These are phyloP conservation scores for Erpornis zantholeuca DNA, from an alignment of 2,113 vertebrate species.

Conservation along the genomic window DNA sequence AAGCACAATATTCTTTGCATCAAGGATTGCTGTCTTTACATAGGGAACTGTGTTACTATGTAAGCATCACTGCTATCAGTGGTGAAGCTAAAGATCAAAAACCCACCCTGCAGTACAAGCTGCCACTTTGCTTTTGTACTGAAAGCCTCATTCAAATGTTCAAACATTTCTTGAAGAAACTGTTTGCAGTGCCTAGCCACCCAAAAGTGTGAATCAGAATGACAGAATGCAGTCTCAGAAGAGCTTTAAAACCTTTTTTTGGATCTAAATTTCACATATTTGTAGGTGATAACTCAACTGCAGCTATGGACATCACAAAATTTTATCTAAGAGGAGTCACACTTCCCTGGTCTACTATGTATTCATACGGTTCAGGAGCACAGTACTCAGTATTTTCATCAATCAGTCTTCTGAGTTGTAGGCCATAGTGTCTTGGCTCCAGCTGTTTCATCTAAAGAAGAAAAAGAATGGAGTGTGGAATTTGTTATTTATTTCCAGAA, in stretches of 20 bases:
- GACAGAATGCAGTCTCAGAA: not conserved
- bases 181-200: not conserved
- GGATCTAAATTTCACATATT: not conserved
- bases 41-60: not conserved
- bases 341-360: slow-evolving; percentile 82
- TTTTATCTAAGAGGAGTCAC: not conserved
- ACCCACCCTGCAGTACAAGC: not conserved
- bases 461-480: not conserved
- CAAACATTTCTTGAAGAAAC: not conserved
- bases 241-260: not conserved
- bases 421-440: slow-evolving; percentile 78
- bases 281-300: not conserved
- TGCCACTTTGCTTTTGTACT: not conserved
- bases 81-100: not conserved
- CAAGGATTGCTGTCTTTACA: not conserved
- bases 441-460: slow-evolving; percentile 81
- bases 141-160: not conserved
- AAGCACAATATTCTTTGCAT: not conserved
- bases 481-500: not conserved
- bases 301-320: not conserved
- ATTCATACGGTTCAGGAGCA: slow-evolving; percentile 69
- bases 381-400: slow-evolving; percentile 70
- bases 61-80: not conserved
- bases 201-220: not conserved
- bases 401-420: slow-evolving; percentile 75